phyloP scores from a whole-genome alignment of 2,113 vertebrate genomes.

The Columbina picui region DNA sequence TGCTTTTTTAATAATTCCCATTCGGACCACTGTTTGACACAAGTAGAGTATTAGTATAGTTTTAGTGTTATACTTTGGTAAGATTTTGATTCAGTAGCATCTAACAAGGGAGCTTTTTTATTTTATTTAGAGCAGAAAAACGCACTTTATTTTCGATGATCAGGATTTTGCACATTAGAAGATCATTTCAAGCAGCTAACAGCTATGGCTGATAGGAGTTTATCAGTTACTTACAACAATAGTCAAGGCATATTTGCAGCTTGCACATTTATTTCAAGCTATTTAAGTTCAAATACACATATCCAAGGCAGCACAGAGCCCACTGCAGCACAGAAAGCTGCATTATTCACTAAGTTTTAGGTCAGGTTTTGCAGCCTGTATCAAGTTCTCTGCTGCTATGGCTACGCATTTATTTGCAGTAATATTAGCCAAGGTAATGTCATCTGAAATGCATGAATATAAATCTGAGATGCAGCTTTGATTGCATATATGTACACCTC shows the following conservation, averaged over 20 bases:
- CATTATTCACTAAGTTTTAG: conserved; percentile 27
- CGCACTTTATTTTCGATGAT: conserved; percentile 42
- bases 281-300: neutral
- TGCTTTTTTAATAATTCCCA: neutral
- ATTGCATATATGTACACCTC: neutral
- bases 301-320: neutral
- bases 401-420: conserved; percentile 14
- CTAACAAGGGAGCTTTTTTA: neutral
- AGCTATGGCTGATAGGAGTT: conserved; percentile 30
- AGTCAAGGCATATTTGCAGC: neutral
- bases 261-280: neutral
- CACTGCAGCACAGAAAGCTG: conserved; percentile 18
- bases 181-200: conserved; percentile 55
- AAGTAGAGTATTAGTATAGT: neutral
- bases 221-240: conserved; percentile 26
- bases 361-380: neutral
- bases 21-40: neutral
- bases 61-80: neutral
- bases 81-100: neutral
- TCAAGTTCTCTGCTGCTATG: conserved; percentile 45
- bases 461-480: neutral
- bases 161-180: conserved; percentile 43
- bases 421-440: neutral
- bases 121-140: conserved; percentile 35
- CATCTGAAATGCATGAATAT: neutral